Conservation (phyloP, 2,888 invertebrate species). For the Acleris cristana region DNA sequence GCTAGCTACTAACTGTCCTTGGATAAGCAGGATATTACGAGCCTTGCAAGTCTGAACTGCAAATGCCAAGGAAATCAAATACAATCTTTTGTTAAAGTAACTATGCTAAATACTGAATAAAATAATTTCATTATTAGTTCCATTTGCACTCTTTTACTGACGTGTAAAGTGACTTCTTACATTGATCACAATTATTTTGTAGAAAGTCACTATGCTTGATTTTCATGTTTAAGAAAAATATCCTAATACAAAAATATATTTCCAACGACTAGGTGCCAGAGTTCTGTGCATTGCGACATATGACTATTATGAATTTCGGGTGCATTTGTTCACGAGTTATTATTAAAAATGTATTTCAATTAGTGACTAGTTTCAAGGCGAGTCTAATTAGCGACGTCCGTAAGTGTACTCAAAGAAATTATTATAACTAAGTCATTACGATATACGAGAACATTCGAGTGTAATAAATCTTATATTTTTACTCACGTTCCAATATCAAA, state of each 20-base stretch:
- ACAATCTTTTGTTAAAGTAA: too few species aligned
- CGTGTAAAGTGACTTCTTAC: too few species aligned
- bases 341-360: slow-evolving; percentile 38
- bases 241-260: slow-evolving; percentile 17
- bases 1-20: too few species aligned
- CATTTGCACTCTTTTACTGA: too few species aligned
- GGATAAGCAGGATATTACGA: too few species aligned
- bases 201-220: neutral
- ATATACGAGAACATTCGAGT: slow-evolving; percentile 23
- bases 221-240: slow-evolving; percentile 2
- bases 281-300: neutral
- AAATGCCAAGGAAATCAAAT: too few species aligned
- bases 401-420: slow-evolving; percentile 4
- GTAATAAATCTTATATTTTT: slow-evolving; percentile 7
- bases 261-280: slow-evolving; percentile 8
- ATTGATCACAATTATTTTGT: neutral
- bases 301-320: neutral
- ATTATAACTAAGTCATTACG: slow-evolving; percentile 2
- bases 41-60: too few species aligned
- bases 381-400: slow-evolving; percentile 45
- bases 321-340: slow-evolving; percentile 21
- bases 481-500: slow-evolving; percentile 2
- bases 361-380: slow-evolving; percentile 72
- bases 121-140: too few species aligned
- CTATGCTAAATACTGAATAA: too few species aligned